phyloP scores from a whole-genome alignment of 2,797 vertebrate species.

The Antrozous pallidus region DNA sequence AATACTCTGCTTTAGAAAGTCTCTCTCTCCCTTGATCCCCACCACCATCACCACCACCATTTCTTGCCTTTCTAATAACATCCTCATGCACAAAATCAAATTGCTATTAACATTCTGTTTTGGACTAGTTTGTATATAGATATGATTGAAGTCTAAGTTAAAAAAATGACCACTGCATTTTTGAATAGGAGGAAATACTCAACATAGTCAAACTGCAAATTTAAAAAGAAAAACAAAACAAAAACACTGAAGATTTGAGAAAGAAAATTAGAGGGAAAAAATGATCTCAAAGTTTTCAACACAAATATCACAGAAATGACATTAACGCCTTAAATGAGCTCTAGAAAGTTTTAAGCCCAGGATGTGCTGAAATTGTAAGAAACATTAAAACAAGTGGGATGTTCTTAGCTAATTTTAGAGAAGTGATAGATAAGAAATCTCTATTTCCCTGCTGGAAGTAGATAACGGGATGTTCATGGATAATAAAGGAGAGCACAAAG shows the following conservation, averaged over 20 bases:
- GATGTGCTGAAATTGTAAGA: neutral
- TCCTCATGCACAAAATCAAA: neutral
- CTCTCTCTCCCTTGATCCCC: too few species aligned
- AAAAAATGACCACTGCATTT: neutral
- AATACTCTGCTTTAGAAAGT: neutral
- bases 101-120: neutral
- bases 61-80: neutral
- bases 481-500: neutral
- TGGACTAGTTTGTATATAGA: neutral
- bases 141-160: neutral
- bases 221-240: neutral
- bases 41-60: neutral
- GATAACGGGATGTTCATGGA: neutral
- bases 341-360: neutral
- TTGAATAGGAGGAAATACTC: neutral
- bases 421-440: neutral
- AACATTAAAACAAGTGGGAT: neutral
- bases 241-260: neutral
- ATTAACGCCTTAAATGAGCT: neutral
- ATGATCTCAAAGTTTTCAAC: conserved; percentile 8
- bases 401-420: neutral
- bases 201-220: neutral
- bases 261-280: neutral
- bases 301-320: neutral
- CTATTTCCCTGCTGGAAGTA: neutral